Evolutionary conservation across 2,797 vertebrate species (phyloP).

Genomic region (Hydrolagus colliei): DNA sequence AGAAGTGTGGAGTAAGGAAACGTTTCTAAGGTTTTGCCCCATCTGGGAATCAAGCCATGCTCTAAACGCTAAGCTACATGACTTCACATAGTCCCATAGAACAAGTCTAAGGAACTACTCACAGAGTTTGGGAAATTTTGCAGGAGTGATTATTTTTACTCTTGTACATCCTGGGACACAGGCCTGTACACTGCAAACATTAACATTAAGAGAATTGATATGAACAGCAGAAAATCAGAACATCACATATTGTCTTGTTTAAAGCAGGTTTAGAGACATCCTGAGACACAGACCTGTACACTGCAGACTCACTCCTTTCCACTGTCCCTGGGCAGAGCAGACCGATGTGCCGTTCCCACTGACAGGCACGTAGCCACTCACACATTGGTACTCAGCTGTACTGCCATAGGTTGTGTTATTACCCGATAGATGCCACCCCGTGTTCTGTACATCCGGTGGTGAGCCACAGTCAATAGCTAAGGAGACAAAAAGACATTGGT

Average conservation of each 20-base stretch:
- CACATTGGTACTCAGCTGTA: not conserved
- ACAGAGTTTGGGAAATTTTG: too few species aligned
- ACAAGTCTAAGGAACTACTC: too few species aligned
- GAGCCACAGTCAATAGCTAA: not conserved
- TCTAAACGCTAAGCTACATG: too few species aligned
- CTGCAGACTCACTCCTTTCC: not conserved
- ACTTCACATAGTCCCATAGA: too few species aligned
- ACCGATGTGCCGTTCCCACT: not conserved
- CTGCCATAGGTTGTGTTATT: constrained; percentile 14
- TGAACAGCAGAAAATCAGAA: too few species aligned
- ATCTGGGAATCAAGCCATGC: too few species aligned
- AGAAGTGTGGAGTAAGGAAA: too few species aligned
- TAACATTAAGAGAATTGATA: too few species aligned
- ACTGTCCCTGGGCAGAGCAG: not conserved
- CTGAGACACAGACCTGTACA: constrained; percentile 3
- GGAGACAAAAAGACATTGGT: not conserved
- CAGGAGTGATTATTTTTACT: too few species aligned
- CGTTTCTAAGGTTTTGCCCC: too few species aligned
- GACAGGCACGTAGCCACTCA: not conserved
- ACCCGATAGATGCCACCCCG: not conserved
- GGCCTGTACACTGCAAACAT: not conserved
- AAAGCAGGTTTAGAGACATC: not conserved
- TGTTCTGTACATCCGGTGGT: not conserved
- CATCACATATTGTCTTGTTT: not conserved
- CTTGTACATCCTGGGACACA: not conserved